Base-by-base conservation (phyloP, 2,113 vertebrate genomes). In the Hylia prasina region DNA sequence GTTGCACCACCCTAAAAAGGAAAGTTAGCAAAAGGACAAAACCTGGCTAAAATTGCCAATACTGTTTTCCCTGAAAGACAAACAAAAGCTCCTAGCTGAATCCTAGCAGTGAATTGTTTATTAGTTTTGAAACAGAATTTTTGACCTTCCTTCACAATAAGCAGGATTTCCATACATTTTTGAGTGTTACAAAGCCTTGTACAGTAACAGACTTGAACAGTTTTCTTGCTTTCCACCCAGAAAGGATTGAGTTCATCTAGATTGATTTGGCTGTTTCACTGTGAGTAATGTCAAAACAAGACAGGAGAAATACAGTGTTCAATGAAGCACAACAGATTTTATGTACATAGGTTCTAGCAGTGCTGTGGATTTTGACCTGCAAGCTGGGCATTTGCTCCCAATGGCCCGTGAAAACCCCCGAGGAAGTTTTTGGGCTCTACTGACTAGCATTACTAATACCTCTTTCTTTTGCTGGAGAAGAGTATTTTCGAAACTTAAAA, bases 351-450 rank as follows among this genome's bases (percentile, higher is more conserved):
- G 92, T 94, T 97, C 94, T 60, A 96, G 75, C 94, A 90, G 82
- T 56, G 90, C 87, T 83, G 87, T 17, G 44, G 93, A 96, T 96
- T 96, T 89, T 94, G 91, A 97, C 94, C 93, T 92, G 92, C 82
- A 78, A 96, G 88, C 82, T 81, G 92, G 92, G 93, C 93, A 93
- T 97, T 96, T 92, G 90, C 93, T 96, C 93, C 92, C 93, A 96
- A 94, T 92, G 76, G 94, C 86, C 96, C 92, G 51, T 96, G 92
- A 96, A 97, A 94, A 90, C 27, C 93, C 82, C 6, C 16, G 42
- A 80, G 93, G 93, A 96, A 64, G 79, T 82, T 95, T 45, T 20
- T 9, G 82, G 92, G 94, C 85, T 96, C 68, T 90, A 51, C 88
- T 60, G 44, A 71, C 79, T 64, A 24, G 65, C 70, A 71, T 77